Evolutionary conservation across 2,888 invertebrate genomes (phyloP), one percentile per base, ranked within the genome.

Genomic region (Geophilus truncorum): DNA sequence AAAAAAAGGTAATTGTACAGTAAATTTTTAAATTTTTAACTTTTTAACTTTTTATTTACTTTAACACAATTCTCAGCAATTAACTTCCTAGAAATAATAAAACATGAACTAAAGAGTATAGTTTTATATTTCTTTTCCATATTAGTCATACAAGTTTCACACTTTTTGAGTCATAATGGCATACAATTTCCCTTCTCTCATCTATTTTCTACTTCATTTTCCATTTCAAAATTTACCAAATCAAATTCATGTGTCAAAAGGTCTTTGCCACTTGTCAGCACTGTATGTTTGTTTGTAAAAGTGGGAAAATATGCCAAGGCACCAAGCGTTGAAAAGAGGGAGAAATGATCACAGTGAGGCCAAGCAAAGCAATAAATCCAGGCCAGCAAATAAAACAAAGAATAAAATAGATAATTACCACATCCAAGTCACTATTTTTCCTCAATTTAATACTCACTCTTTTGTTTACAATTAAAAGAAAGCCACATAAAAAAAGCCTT

Each of bases 221-320:
- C 57, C n/a, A 57, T 57, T 57, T 57, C 15, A 57, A 57, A 6
- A 6, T 7, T 6, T 21, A 15, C 10, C 21, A 57, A n/a, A 23
- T 62, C 18, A 5, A n/a, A 62, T 21, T 21, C 57, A 21, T 62
- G 21, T 18, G 57, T 28, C 70, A 25, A 70, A 70, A 70, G 70
- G 70, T 70, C 70, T 70, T 70, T 70, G 70, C 70, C 70, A 70
- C 70, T 25, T 25, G 15, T 10, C 25, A 23, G 45, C 15, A 45
- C 45, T 32, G 51, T 51, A 2, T 51, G 9, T 51, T 51, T 51
- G 51, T 51, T 51, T 51, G 18, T 51, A 51, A 70, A 70, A 70
- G 70, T 70, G 70, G 70, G 70, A 70, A 70, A 70, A 70, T 70
- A 70, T 70, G 70, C 70, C 70, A 70, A 70, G 70, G 70, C 70